Evolutionary conservation across 2,797 vertebrate genomes (phyloP).

Genomic region (Ctenopoma kingsleyae): DNA sequence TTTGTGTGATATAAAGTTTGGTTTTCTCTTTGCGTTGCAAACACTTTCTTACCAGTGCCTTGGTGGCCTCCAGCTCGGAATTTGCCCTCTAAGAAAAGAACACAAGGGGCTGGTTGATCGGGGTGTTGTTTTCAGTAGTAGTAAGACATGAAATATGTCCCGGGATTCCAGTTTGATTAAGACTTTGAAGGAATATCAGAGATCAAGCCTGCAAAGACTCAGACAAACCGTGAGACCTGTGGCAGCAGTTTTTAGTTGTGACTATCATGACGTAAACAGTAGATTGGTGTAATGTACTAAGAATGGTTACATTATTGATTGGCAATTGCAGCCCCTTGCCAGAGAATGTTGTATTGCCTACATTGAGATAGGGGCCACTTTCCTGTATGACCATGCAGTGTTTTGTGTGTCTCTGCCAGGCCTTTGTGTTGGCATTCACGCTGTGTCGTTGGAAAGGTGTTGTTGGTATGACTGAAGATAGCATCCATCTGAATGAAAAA

Average conservation of each 20-base stretch:
- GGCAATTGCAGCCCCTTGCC: fast-evolving
- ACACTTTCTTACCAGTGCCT: neutral
- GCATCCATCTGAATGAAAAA: neutral
- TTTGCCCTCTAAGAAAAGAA: neutral
- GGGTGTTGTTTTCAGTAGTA: neutral
- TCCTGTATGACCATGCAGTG: neutral
- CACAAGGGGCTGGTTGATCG: neutral
- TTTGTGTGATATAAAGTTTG: conserved; percentile 1
- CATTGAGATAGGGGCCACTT: neutral
- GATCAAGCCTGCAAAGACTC: neutral
- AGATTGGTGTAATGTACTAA: neutral
- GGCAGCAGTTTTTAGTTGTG: neutral
- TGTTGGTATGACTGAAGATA: neutral
- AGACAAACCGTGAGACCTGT: neutral
- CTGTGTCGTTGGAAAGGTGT: neutral
- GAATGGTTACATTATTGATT: neutral
- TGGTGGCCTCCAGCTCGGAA: neutral
- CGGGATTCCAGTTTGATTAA: too few species aligned
- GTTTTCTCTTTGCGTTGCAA: neutral
- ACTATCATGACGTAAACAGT: neutral
- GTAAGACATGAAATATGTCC: neutral
- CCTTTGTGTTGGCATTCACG: neutral
- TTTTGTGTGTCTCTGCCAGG: neutral
- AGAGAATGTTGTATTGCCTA: neutral
- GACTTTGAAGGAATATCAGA: neutral